Base-by-base conservation (phyloP, 1,140 invertebrate species). In the Bradysia coprophila region DNA sequence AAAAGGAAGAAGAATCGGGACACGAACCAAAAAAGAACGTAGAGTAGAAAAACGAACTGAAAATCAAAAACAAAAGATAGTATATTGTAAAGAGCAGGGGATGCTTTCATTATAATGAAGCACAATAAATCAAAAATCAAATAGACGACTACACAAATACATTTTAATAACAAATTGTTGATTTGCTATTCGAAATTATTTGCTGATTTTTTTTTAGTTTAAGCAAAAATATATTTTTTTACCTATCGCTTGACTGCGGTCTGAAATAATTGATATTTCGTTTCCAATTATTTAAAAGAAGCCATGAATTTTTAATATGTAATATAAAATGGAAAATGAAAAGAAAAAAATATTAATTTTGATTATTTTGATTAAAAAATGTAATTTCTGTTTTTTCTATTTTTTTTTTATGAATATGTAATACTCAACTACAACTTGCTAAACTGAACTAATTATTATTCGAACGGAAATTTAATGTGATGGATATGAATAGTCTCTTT, bases 171-270 rank as follows among this genome's bases (percentile, higher is more conserved):
- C n/a, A n/a, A n/a, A n/a, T n/a, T n/a, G n/a, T n/a, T n/a, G n/a
- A n/a, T n/a, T n/a, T n/a, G n/a, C n/a, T n/a, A n/a, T n/a, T n/a
- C n/a, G n/a, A n/a, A n/a, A n/a, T n/a, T n/a, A n/a, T n/a, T n/a
- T n/a, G 24, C 6, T 28, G 24, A 13, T 28, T 28, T 28, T 28
- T 28, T 28, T 28, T 28, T 28, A 6, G 13, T 28, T 28, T 28
- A 28, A 22, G 18, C 18, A 5, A 38, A 38, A 38, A 38, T 21
- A n/a, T 40, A 40, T 40, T 24, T 40, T 40, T 42, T 42, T 42
- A 42, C 41, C 41, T 42, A 42, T 42, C 18, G 28, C 15, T 42
- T 32, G 41, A 42, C 41, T 21, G 16, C 41, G 41, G 31, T 42
- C 41, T 42, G 20, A 42, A 42, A 31, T 42, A 3, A 18, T 20